Evolutionary conservation across 2,113 vertebrate species (phyloP), one percentile per base, ranked within the genome.

Genomic region (Cairina moschata): DNA sequence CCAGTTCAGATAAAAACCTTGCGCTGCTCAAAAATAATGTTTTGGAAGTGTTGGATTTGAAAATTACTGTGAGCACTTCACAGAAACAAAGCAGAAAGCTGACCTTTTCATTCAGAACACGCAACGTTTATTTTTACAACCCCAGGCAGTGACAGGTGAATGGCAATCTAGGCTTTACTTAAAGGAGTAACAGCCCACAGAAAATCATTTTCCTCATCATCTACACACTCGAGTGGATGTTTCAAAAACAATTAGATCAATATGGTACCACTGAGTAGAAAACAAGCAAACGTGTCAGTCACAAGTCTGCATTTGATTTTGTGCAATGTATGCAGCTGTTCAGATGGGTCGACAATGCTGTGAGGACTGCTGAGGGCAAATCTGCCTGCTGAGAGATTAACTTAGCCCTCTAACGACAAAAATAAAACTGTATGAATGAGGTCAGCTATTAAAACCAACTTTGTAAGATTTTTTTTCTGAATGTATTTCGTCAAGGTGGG

Each of bases 261-360:
- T 29, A 48, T 0, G 0, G 32, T 15, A 50, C 1, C 20, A 26
- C 63, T 21, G 20, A 48, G 17, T 32, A 76, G 20, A 73, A 80
- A 6, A 40, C 52, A 60, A 88, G 17, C 34, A 72, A 56, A 36
- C 8, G 22, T 36, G 17, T 25, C 63, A 66, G 34, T 31, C 58
- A 62, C 29, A 72, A 54, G 15, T 5, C 8, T 6, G 38, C 4
- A 10, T 46, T 1, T 67, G 55, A 12, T 16, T 42, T 36, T 29
- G n/a, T 44, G 44, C 59, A 54, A n/a, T 1, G 3, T 5, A 26
- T 2, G 5, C 56, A 75, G 8, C 4, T 36, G 29, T 38, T 78
- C 34, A 80, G 40, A 81, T 0, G 71, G 5, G 31, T 1, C 58
- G 50, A 32, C 10, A 17, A 50, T 44, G 48, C 58, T 32, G 1